Percentiles rank a stretch among this genome's conserved stretches.
Conservation (phyloP, 1,140 invertebrate genomes). For the honey bee (Apis mellifera) region Amel_HAv3.1 CM009938.2:1501001-1501500, state of each 20-base stretch:
- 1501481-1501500: too few relatives aligned
- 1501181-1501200: slow-evolving; percentile 43
- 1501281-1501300: slow-evolving; percentile 32
- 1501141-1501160: slow-evolving; percentile 64
- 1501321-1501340: background rate
- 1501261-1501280: slow-evolving; percentile 49
- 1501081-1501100: slow-evolving; percentile 58
- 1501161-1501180: slow-evolving; percentile 68
- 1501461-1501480: too few relatives aligned
- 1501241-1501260: slow-evolving; percentile 36
- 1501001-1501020: slow-evolving; percentile 9
- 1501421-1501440: background rate
- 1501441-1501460: background rate
- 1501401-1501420: background rate
- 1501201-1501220: slow-evolving; percentile 40
- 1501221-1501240: slow-evolving; percentile 54
- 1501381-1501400: background rate
- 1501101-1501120: slow-evolving; percentile 35
- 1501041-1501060: slow-evolving; percentile 59
- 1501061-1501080: slow-evolving; percentile 47
- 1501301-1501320: background rate
- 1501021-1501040: slow-evolving; percentile 39
- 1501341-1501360: background rate
- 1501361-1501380: slow-evolving; percentile 2
- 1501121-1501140: slow-evolving; percentile 19